Evolutionary conservation across 1,140 invertebrate genomes (phyloP).

Genomic region (Meloidogyne chitwoodi): DNA sequence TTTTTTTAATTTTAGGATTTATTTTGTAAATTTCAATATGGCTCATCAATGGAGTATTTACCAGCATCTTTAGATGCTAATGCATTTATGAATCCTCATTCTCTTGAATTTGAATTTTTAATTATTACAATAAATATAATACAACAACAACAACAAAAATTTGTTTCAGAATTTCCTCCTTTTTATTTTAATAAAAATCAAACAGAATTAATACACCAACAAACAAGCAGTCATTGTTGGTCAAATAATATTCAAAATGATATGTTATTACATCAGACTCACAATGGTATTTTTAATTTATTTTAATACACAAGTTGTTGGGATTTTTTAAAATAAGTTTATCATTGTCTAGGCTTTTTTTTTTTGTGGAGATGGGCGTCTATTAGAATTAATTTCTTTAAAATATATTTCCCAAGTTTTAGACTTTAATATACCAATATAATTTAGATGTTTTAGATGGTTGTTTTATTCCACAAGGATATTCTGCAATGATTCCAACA

Average conservation of each 20-base stretch:
- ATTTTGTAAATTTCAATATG: constrained; percentile 14
- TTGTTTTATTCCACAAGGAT: background rate
- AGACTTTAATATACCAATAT: no score
- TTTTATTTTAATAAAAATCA: background rate
- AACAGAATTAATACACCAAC: background rate
- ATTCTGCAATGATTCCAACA: background rate
- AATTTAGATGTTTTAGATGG: background rate
- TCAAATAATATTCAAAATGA: background rate
- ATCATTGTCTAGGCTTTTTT: no score
- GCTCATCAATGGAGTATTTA: background rate
- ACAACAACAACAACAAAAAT: background rate
- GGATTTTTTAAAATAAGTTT: no score
- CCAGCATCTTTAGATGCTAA: constrained; percentile 39
- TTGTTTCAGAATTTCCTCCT: background rate
- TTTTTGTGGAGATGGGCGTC: background rate
- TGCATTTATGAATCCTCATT: constrained; percentile 58
- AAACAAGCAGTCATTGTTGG: background rate
- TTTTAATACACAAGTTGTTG: background rate
- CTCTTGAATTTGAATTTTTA: constrained; percentile 54
- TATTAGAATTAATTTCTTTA: background rate
- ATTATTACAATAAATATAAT: constrained; percentile 42
- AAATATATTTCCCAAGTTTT: no score
- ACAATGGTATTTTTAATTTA: background rate
- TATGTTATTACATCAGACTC: background rate
- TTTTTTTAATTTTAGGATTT: background rate